Evolutionary conservation across 2,113 vertebrate genomes (phyloP).

Genomic region (Poecilia latipinna): DNA sequence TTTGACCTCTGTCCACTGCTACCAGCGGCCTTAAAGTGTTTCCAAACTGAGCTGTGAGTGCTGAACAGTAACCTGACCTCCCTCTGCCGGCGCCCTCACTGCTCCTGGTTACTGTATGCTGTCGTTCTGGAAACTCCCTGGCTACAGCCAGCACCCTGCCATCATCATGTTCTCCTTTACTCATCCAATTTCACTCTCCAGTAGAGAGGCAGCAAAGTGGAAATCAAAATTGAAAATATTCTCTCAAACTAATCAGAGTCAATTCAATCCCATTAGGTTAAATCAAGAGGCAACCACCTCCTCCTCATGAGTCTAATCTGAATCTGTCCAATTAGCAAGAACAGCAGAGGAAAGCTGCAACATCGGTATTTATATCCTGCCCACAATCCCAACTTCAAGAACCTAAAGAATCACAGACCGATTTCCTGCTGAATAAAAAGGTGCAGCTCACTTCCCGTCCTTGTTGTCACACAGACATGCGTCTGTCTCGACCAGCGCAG

Average conservation of each 20-base stretch:
- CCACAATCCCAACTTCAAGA: slow-evolving; percentile 24
- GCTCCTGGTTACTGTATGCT: slow-evolving; percentile 39
- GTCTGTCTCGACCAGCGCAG: slow-evolving; percentile 5
- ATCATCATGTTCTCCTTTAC: slow-evolving; percentile 24
- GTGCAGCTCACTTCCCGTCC: background rate
- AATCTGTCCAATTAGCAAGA: slow-evolving; percentile 50
- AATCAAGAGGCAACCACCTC: slow-evolving; percentile 17
- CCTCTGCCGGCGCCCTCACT: slow-evolving; percentile 6
- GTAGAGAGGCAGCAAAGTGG: background rate
- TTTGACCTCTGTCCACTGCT: slow-evolving; percentile 29
- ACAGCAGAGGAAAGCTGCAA: slow-evolving; percentile 39
- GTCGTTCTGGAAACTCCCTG: slow-evolving; percentile 66
- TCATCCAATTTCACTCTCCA: background rate
- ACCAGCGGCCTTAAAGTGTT: slow-evolving; percentile 2
- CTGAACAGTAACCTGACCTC: slow-evolving; percentile 60
- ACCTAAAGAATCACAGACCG: background rate
- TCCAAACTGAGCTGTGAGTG: slow-evolving; percentile 51
- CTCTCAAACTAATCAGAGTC: slow-evolving; percentile 4
- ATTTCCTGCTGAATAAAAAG: background rate
- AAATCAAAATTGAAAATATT: background rate
- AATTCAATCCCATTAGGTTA: slow-evolving; percentile 29
- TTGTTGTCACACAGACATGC: background rate
- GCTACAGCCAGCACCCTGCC: background rate
- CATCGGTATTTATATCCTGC: slow-evolving; percentile 23
- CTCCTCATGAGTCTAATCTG: slow-evolving; percentile 35